Evolutionary conservation across 1,140 invertebrate genomes (phyloP).

Genomic region (Ladona fulva): DNA sequence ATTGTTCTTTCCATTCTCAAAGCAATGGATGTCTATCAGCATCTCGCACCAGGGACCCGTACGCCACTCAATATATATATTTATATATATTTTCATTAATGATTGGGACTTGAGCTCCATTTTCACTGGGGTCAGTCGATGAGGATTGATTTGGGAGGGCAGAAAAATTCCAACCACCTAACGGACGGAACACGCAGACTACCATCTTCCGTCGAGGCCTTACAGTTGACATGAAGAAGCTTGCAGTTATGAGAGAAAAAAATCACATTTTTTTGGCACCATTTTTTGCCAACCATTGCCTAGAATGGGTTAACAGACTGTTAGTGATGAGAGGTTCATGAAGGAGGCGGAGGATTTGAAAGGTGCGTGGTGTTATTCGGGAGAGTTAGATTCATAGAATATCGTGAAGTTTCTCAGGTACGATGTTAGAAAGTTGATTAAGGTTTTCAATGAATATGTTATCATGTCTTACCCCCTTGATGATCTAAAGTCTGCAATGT

Average conservation of each 20-base stretch:
- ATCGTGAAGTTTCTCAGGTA: constrained; percentile 18
- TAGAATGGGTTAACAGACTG: constrained; percentile 7
- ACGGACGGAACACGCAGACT: neutral
- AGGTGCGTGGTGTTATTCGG: constrained; percentile 12
- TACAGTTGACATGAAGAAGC: neutral
- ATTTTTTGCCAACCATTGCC: neutral
- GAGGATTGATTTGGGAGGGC: neutral
- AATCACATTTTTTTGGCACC: neutral
- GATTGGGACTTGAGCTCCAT: neutral
- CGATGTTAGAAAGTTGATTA: constrained; percentile 7
- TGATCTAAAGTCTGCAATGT: constrained; percentile 79
- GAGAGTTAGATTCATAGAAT: constrained; percentile 17
- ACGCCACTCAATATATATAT: no score
- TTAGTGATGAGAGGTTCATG: constrained; percentile 10
- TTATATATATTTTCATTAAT: no score
- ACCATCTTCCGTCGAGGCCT: neutral
- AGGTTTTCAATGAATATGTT: constrained; percentile 14
- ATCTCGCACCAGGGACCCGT: no score
- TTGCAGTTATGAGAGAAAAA: constrained; percentile 2
- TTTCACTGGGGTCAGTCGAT: neutral
- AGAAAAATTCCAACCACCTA: no score
- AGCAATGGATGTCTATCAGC: no score
- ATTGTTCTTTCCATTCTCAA: no score
- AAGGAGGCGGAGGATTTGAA: constrained; percentile 10
- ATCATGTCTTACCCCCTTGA: constrained; percentile 75